These are phyloP conservation scores for Propithecus perrieri DNA, from an alignment of 2,797 vertebrate species.

Conservation along the genomic window DNA sequence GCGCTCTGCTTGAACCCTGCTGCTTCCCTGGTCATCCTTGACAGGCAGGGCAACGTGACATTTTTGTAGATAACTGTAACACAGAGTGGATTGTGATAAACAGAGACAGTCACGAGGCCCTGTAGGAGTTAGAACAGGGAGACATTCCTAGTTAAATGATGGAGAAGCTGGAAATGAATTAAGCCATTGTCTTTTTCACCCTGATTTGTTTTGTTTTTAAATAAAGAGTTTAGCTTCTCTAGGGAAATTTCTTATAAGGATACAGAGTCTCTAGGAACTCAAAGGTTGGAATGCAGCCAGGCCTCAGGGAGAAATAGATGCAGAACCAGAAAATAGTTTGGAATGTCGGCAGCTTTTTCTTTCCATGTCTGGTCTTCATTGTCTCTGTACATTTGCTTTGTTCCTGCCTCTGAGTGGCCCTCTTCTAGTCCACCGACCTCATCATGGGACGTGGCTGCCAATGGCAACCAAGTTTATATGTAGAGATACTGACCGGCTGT, in stretches of 20 bases:
- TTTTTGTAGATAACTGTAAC: slow-evolving; percentile 48
- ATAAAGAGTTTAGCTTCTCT: slow-evolving; percentile 35
- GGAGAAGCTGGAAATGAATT: slow-evolving; percentile 2
- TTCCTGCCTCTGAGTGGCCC: background rate
- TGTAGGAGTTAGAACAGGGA: background rate
- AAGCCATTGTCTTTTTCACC: slow-evolving; percentile 25
- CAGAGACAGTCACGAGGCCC: slow-evolving; percentile 50
- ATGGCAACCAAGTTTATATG: background rate
- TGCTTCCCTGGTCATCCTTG: slow-evolving; percentile 50
- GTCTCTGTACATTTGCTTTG: background rate
- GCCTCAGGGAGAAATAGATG: background rate
- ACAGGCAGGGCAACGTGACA: slow-evolving; percentile 59
- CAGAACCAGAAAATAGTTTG: background rate
- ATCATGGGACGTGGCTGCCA: background rate
- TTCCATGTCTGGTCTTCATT: background rate
- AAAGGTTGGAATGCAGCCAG: background rate
- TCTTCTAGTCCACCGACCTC: background rate
- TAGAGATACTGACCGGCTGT: background rate
- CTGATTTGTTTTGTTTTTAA: background rate
- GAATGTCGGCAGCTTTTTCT: background rate
- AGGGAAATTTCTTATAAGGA: background rate
- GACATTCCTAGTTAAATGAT: background rate
- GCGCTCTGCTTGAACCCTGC: slow-evolving; percentile 38
- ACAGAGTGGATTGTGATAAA: slow-evolving; percentile 55
- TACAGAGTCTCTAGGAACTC: background rate